Percentiles rank a stretch among this genome's conserved stretches.
Conservation (phyloP, 2,888 invertebrate species). For the Heliothis peltigera region DNA sequence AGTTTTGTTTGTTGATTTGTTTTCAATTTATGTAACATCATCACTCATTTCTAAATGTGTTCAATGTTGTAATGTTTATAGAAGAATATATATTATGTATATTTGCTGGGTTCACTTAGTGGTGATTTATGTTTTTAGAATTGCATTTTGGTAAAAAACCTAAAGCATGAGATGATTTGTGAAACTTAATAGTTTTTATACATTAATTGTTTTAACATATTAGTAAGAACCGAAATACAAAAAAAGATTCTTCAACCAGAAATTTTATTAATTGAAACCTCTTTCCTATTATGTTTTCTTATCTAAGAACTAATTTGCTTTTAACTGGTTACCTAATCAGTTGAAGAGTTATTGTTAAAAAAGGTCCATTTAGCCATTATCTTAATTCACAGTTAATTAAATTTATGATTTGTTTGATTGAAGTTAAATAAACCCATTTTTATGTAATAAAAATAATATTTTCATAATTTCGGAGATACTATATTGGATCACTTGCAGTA, state of each 20-base stretch:
- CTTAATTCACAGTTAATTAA: too few relatives aligned
- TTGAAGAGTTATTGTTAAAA: too few relatives aligned
- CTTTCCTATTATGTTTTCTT: background rate
- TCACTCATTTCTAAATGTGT: constrained; percentile 56
- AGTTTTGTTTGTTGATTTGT: constrained; percentile 55
- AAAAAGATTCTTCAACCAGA: constrained; percentile 78
- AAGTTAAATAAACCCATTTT: too few relatives aligned
- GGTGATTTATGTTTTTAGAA: constrained; percentile 78
- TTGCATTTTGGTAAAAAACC: constrained; percentile 75
- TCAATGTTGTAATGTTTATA: constrained; percentile 61
- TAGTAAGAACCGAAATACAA: constrained; percentile 83
- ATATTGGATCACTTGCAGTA: too few relatives aligned
- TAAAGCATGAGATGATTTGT: constrained; percentile 78
- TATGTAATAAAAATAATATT: too few relatives aligned
- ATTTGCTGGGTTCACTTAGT: constrained; percentile 69
- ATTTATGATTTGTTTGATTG: too few relatives aligned
- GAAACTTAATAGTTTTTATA: constrained; percentile 81
- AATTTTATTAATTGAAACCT: constrained; percentile 53
- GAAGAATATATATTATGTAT: constrained; percentile 57
- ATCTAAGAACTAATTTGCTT: background rate
- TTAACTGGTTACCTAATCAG: too few relatives aligned
- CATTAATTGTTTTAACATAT: constrained; percentile 82
- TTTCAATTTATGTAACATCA: constrained; percentile 46
- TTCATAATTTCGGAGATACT: too few relatives aligned
- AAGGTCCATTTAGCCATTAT: too few relatives aligned